These are phyloP conservation scores for Alloplasta piceator DNA, from an alignment of 2,888 invertebrate genomes.

Conservation along the genomic window DNA sequence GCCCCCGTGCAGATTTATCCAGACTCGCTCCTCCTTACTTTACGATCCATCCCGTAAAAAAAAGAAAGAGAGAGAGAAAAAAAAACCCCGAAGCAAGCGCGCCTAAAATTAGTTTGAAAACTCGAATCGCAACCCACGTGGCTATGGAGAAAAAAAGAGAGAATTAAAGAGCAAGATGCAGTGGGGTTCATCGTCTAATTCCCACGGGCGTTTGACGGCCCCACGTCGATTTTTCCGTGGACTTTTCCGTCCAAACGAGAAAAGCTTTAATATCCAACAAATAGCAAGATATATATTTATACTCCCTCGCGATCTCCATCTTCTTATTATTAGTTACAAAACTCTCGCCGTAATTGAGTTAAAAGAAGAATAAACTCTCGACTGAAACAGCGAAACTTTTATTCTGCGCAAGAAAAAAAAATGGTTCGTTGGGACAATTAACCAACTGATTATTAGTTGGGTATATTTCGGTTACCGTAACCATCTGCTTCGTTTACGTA, in stretches of 20 bases:
- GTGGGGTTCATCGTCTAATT: constrained; percentile 47
- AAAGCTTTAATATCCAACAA: constrained; percentile 46
- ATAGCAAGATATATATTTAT: not conserved
- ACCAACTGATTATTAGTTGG: no score
- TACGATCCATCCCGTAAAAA: constrained; percentile 65
- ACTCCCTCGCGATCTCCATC: constrained; percentile 14
- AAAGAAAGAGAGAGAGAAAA: not conserved
- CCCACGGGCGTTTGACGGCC: constrained; percentile 33
- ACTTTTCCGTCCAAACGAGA: constrained; percentile 25
- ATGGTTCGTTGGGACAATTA: no score
- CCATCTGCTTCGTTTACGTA: no score
- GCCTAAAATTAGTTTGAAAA: constrained; percentile 67
- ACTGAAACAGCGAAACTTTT: not conserved
- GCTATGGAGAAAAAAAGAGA: constrained; percentile 22
- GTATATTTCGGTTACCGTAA: no score
- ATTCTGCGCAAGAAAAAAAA: no score
- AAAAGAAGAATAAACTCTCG: not conserved
- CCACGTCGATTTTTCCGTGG: constrained; percentile 27
- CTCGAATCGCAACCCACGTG: constrained; percentile 59
- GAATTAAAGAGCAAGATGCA: constrained; percentile 21
- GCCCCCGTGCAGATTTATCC: constrained; percentile 49
- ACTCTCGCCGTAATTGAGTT: constrained; percentile 22
- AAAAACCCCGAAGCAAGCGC: constrained; percentile 38
- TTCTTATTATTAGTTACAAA: constrained; percentile 40
- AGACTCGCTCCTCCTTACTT: constrained; percentile 52